Percentiles rank a stretch among this genome's conserved stretches.
Evolutionary conservation across 2,113 vertebrate genomes (phyloP).

Genomic region (Galemys pyrenaicus): DNA sequence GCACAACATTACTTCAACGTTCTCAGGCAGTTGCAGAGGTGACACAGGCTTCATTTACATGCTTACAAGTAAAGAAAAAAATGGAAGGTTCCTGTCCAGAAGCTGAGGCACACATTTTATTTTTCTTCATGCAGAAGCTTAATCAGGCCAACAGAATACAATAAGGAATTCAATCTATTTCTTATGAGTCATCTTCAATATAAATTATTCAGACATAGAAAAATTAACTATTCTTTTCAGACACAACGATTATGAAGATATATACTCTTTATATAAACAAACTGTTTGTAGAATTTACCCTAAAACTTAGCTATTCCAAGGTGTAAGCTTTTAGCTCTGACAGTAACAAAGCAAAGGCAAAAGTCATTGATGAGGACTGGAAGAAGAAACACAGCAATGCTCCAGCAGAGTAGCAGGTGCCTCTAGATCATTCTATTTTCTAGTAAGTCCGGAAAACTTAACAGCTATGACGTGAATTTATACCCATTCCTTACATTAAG

Average conservation of each 20-base stretch:
- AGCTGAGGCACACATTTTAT: neutral
- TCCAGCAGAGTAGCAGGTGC: neutral
- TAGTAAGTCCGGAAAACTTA: constrained; percentile 21
- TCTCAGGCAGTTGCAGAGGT: neutral
- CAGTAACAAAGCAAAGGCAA: neutral
- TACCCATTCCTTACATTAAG: constrained; percentile 40
- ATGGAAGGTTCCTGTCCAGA: neutral
- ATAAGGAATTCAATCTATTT: constrained; percentile 29
- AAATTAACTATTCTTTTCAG: constrained; percentile 13
- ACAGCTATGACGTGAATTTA: constrained; percentile 47
- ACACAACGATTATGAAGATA: neutral
- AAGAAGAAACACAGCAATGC: constrained; percentile 13
- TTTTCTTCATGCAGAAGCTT: neutral
- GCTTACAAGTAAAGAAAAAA: constrained; percentile 8
- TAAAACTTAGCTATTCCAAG: constrained; percentile 15
- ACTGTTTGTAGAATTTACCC: neutral
- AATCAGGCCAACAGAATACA: constrained; percentile 25
- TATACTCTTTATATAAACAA: neutral
- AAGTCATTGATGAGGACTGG: neutral
- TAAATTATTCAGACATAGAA: constrained; percentile 31
- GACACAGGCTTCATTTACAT: neutral
- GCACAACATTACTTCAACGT: neutral
- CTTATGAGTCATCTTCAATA: constrained; percentile 7
- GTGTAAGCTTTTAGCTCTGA: constrained; percentile 4
- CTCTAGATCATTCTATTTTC: constrained; percentile 32